Base-by-base conservation (phyloP, 2,888 invertebrate species). In the Himalopsyche anomala region DNA sequence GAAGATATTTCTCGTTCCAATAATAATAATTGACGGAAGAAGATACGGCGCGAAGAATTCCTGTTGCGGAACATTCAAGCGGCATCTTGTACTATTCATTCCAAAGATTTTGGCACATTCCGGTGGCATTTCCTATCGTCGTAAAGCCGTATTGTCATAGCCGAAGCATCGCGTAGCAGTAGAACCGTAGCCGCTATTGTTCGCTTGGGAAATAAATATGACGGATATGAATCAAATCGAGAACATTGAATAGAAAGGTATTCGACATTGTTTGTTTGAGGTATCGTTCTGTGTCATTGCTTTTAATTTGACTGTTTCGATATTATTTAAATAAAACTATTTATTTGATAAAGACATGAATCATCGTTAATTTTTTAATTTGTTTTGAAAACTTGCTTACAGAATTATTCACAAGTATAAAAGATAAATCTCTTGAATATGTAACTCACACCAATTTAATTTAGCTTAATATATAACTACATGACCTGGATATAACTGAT, bases 71-170 rank as follows among this genome's bases (percentile, higher is more conserved):
- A 74, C 74, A 36, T 74, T 74, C 38, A 74, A 74, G 74, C 28
- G 74, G 74, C 38, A 74, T 74, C 74, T 74, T 74, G 74, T 38
- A 74, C 38, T 74, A 74, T 74, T 74, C 74, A 74, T 74, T 74
- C 38, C 74, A 38, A 74, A 74, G 36, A 74, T 74, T 74, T 74
- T 38, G 36, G 74, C 38, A 36, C 36, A 74, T 74, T 74, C 74
- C 74, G 74, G 74, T 0, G 74, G 74, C 12, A 38, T 74, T 74
- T 74, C 74, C 74, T 74, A 74, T 12, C 5, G 9, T 11, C 74
- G 74, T 38, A 74, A 1, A 28, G 36, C 2, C 74, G 36, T 38
- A 74, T 74, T 74, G 74, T 36, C 28, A 11, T 74, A 74, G 74
- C 38, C 62, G 74, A 74, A 36, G 12, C 74, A 74, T 38, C 15